Evolutionary conservation across 2,888 invertebrate species (phyloP), one percentile per base, ranked within the genome.

Genomic region (Tolmerus cingulatus): DNA sequence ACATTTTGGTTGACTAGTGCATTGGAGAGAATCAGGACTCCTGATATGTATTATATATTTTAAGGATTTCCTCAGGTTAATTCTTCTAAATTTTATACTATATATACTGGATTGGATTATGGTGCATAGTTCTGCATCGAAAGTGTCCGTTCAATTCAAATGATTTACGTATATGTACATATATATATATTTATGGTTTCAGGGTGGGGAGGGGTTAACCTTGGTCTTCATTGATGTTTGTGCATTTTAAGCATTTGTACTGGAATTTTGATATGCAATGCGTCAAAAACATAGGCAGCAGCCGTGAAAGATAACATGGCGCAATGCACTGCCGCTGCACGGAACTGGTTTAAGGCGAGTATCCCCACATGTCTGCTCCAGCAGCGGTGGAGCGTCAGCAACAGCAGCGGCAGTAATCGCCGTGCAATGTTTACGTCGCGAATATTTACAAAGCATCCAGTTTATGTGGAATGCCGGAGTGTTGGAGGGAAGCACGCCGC

Each of bases 381-480:
- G 23, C 66, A 40, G 23, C 66, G 19, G 37, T 55, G 16, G 9
- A 51, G 37, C 74, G 19, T 5, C 12, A 66, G 27, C 66, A 66
- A 23, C 57, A 43, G 43, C 43, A 43, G 43, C 40, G 7, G 37
- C 40, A 57, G 57, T 57, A 57, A 57, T 57, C 57, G 23, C 57
- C 16, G 16, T 66, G 84, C 40, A 84, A 84, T 84, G 84, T 84
- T 84, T 84, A 84, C 84, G 84, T 84, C 84, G 84, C 23, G 55
- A 66, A 66, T 66, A 66, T 84, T 84, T 84, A 84, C 84, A 66
- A 84, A 66, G 66, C 66, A 84, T 84, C 84, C 84, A 66, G 84
- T 84, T 34, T 81, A 81, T 34, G 51, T 37, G 81, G 55, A 81
- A 27, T 81, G 55, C 16, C 5, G 9, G 34, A 30, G 81, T 81